Evolutionary conservation across 2,888 invertebrate species (phyloP).

Genomic region (Dorcus parallelipipedus): DNA sequence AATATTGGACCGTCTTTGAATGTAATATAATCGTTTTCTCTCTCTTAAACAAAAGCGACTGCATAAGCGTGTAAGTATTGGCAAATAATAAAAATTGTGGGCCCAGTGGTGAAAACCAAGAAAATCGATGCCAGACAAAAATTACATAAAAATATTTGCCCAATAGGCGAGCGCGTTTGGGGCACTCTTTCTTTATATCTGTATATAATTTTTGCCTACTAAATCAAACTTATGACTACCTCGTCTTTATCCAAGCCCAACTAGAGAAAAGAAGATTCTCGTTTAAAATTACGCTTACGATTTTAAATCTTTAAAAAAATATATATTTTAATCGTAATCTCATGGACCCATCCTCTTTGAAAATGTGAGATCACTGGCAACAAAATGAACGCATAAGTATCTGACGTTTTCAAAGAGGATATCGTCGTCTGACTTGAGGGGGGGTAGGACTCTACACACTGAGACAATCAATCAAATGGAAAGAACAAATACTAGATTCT

Average conservation of each 20-base stretch:
- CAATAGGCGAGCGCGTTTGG: too few relatives aligned
- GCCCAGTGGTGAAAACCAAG: constrained; percentile 12
- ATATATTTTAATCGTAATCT: not conserved
- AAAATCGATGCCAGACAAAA: constrained; percentile 11
- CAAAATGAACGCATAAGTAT: too few relatives aligned
- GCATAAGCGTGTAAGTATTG: constrained; percentile 12
- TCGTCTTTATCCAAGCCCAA: constrained; percentile 92
- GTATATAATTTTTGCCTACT: constrained; percentile 30
- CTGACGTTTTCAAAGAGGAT: not conserved
- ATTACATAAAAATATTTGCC: constrained; percentile 5
- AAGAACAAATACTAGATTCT: not conserved
- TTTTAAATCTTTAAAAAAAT: not conserved
- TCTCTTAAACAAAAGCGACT: constrained; percentile 5
- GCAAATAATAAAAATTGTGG: constrained; percentile 15
- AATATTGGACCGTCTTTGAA: too few relatives aligned
- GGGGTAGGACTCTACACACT: too few relatives aligned
- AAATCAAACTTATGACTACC: constrained; percentile 54
- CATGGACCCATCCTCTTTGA: not conserved
- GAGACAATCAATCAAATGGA: too few relatives aligned
- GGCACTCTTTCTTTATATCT: too few relatives aligned
- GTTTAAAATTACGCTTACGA: constrained; percentile 11
- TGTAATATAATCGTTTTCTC: too few relatives aligned
- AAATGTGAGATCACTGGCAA: not conserved
- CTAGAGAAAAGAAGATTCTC: constrained; percentile 53
- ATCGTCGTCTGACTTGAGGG: not conserved